Evolutionary conservation across 2,888 invertebrate species (phyloP), one percentile per base, ranked within the genome.

Genomic region (Heliconius ismenius): DNA sequence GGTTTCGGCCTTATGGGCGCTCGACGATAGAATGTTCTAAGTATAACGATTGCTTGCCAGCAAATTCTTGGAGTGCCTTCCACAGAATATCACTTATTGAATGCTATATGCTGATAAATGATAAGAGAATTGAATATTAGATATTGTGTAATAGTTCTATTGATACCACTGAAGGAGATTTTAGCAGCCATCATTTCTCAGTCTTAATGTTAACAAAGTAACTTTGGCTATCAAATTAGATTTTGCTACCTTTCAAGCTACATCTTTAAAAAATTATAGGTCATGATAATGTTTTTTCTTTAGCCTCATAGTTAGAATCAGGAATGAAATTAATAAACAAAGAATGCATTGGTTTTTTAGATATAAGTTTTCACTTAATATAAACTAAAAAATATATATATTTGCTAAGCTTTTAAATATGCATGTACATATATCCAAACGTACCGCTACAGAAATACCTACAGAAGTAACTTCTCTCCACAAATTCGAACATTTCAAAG

Each of bases 1-100:
- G 86, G 87, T 86, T 85, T 86, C 87, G 87, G 89, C 89, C 90
- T 92, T 89, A 91, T 91, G 92, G 92, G 92, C 88, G 91, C 86
- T 85, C 86, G 84, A 85, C 86, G 85, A 87, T 88, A 87, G 89
- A 89, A 88, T 90, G 88, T 88, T 90, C 88, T 85, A 87, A 89
- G 89, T 85, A 86, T 86, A 87, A 86, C 85, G 87, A 91, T 89
- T 90, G 91, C 90, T 86, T 85, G 83, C 88, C 90, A 88, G 91
- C 91, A 85, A 85, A 90, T 91, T 86, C 87, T 86, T 86, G 83
- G 83, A 83, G 84, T 86, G 86, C 81, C 76, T 81, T 80, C 81
- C 76, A 78, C n/a, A 7, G 69, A 77, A 68, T 58, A 75, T 32
- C 39, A 68, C 73, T 67, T 73, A 73, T 73, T 73, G 67, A 76